phyloP scores from a whole-genome alignment of 1,140 invertebrate species.

The Lerema accius region DNA sequence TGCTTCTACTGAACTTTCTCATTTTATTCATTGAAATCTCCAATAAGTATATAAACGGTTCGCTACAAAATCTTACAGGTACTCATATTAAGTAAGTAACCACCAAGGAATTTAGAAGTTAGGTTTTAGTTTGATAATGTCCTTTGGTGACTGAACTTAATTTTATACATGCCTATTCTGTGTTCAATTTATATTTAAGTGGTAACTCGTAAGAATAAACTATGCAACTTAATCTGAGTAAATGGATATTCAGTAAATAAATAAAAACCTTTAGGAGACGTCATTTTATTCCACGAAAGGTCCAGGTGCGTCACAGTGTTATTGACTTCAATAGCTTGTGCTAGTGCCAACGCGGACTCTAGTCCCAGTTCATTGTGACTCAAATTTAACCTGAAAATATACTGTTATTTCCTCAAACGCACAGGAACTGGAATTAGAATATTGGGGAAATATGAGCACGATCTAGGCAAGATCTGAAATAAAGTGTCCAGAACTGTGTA shows the following conservation, averaged over 20 bases:
- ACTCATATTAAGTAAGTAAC: no score
- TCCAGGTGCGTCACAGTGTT: conserved; percentile 64
- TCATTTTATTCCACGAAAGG: conserved; percentile 79
- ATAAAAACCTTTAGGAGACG: conserved; percentile 37
- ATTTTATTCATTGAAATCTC: neutral
- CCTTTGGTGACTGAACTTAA: no score
- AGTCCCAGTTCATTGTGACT: conserved; percentile 68
- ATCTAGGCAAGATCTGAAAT: neutral
- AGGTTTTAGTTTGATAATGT: no score
- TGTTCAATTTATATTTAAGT: no score
- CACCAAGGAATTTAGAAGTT: no score
- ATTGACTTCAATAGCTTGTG: conserved; percentile 50
- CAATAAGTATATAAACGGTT: neutral
- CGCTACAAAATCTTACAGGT: no score
- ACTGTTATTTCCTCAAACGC: conserved; percentile 3
- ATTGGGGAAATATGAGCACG: conserved; percentile 9
- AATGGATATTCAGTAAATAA: neutral
- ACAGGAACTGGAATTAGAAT: conserved; percentile 29
- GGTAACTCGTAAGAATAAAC: no score
- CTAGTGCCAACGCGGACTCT: conserved; percentile 46
- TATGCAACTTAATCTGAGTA: no score
- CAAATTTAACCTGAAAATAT: conserved; percentile 60
- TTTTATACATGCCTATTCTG: no score
- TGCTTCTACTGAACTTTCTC: neutral
- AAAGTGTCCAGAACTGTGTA: neutral